Evolutionary conservation across 1,140 invertebrate genomes (phyloP).

Genomic region (Hyposmocoma kahamanoa): DNA sequence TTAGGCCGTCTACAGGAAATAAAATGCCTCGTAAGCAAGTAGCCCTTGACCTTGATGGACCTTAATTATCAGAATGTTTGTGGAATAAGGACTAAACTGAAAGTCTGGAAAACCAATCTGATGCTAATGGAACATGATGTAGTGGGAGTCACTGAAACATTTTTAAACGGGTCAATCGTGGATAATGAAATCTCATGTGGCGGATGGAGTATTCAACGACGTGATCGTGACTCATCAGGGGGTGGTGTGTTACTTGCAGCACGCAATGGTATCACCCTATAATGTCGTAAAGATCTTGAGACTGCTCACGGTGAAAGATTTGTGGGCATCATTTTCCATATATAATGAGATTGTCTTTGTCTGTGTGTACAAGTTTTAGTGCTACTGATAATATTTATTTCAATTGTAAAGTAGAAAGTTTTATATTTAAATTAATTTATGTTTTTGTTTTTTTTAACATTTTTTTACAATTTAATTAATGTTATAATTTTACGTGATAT

Average conservation of each 20-base stretch:
- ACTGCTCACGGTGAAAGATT: slow-evolving; percentile 8
- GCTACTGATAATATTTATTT: slow-evolving; percentile 8
- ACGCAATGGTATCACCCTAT: background rate
- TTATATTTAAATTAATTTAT: slow-evolving; percentile 2
- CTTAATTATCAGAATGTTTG: background rate
- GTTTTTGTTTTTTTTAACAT: too few species aligned
- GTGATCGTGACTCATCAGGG: background rate
- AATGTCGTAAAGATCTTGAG: slow-evolving; percentile 5
- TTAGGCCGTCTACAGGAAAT: too few species aligned
- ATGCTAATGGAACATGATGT: background rate
- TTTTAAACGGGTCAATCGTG: background rate
- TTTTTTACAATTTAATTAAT: too few species aligned
- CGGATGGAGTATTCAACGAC: slow-evolving; percentile 4
- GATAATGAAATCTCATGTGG: background rate
- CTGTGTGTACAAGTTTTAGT: slow-evolving; percentile 3
- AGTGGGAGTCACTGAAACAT: slow-evolving; percentile 3
- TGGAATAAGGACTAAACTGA: slow-evolving; percentile 2
- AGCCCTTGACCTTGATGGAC: too few species aligned
- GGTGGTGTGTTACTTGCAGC: background rate
- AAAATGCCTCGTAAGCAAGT: too few species aligned
- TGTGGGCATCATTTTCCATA: slow-evolving; percentile 9
- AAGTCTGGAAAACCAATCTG: background rate
- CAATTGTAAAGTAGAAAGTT: slow-evolving; percentile 1
- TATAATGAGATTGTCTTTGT: background rate
- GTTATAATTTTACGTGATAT: slow-evolving; percentile 6